Conservation (phyloP, 2,888 invertebrate genomes). For the Stictocephala bisonia region DNA sequence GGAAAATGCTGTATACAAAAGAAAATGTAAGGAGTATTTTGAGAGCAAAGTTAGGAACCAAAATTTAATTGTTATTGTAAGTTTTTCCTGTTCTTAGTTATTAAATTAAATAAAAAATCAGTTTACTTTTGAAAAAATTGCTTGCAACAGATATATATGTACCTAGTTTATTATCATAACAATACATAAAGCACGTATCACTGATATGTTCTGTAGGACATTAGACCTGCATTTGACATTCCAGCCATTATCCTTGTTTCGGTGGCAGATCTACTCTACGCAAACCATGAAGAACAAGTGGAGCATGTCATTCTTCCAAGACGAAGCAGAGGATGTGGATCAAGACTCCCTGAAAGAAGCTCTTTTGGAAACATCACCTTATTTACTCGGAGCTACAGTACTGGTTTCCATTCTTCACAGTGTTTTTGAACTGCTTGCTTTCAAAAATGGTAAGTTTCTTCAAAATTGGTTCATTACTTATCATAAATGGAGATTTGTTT, state of each 20-base stretch:
- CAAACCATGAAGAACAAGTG: slow-evolving; percentile 94
- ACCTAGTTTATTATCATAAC: no score
- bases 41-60: no score
- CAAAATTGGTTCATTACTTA: no score
- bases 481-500: no score
- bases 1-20: no score
- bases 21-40: no score
- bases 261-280: slow-evolving; percentile 98
- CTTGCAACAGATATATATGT: background rate
- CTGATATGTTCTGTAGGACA: slow-evolving; percentile 59
- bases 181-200: no score
- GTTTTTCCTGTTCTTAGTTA: no score
- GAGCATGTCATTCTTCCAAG: slow-evolving; percentile 68
- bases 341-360: slow-evolving; percentile 94
- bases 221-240: slow-evolving; percentile 79
- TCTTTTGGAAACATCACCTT: slow-evolving; percentile 96
- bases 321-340: slow-evolving; percentile 86
- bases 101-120: no score
- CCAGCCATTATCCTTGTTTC: slow-evolving; percentile 94
- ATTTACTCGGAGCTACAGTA: slow-evolving; percentile 91
- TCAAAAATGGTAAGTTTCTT: slow-evolving; percentile 86
- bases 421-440: slow-evolving; percentile 97
- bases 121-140: background rate
- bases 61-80: no score
- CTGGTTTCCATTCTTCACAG: slow-evolving; percentile 95